Evolutionary conservation across 2,888 invertebrate genomes (phyloP).

Genomic region (Ectemnius cavifrons): DNA sequence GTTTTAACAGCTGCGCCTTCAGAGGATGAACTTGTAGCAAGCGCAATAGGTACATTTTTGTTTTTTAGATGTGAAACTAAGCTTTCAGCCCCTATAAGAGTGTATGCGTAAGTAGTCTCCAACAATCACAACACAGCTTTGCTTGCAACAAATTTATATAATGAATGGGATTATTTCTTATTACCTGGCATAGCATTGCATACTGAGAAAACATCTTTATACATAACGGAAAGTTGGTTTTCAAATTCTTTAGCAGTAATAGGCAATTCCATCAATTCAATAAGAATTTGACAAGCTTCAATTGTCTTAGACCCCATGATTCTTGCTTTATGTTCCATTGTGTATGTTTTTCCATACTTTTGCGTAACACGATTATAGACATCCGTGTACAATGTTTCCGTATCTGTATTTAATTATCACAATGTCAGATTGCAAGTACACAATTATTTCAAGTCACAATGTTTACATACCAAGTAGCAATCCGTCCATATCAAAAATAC

Average conservation of each 20-base stretch:
- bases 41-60: constrained; percentile 82
- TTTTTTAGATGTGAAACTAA: constrained; percentile 82
- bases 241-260: constrained; percentile 82
- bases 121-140: too few relatives aligned
- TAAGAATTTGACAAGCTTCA: constrained; percentile 79
- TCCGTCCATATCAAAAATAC: constrained; percentile 75
- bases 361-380: constrained; percentile 84
- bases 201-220: constrained; percentile 63
- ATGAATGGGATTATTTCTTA: neutral
- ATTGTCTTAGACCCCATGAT: constrained; percentile 85
- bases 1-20: constrained; percentile 81
- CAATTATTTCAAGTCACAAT: neutral
- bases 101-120: neutral
- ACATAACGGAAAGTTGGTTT: constrained; percentile 67
- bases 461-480: constrained; percentile 67
- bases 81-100: constrained; percentile 79
- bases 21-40: constrained; percentile 84
- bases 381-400: constrained; percentile 87
- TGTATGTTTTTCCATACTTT: constrained; percentile 85
- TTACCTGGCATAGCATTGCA: constrained; percentile 70
- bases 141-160: neutral
- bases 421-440: neutral
- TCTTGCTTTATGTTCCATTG: constrained; percentile 87
- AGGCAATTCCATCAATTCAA: constrained; percentile 81
- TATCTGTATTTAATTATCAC: constrained; percentile 81